Evolutionary conservation across 1,140 invertebrate genomes (phyloP), one percentile per base, ranked within the genome.

Genomic region (Cherax destructor): DNA sequence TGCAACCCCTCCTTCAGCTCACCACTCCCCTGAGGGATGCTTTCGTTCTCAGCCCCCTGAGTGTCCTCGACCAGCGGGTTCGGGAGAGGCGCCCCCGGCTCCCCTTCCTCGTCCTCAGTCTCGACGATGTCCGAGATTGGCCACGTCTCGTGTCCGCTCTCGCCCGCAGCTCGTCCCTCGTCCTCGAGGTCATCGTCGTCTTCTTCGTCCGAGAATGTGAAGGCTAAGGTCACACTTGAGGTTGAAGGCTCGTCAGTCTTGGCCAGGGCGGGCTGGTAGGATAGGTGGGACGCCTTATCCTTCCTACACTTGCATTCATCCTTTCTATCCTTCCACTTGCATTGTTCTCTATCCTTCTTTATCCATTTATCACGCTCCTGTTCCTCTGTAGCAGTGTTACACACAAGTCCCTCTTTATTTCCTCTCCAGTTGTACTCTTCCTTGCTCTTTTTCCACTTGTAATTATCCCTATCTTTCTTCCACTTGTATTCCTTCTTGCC

Each of bases 121-220:
- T 91, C 89, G 21, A 91, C 89, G 83, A 91, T 91, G 83, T 91
- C 89, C 11, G 89, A 91, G 11, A 91, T 91, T 10, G 89, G 89
- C 89, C 88, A 90, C 24, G 81, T 49, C 80, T 83, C 88, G 65
- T 76, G 80, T n/a, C 49, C 61, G 72, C 72, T 77, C 47, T 65
- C 83, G 18, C 78, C 77, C 10, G 59, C 52, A 41, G 41, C 59
- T 50, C 69, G 65, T 0, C 76, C 89, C 41, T 85, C 89, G 59
- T 69, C 18, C 13, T 74, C 81, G 47, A 24, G 5, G 41, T 83
- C 72, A 10, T 81, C 81, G 16, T 90, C 89, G 21, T 91, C 89
- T n/a, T 91, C 88, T 13, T 85, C 81, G 74, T 85, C 83, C 1
- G 89, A 79, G 56, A 91, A 79, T 6, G 89, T 56, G 30, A 91